Evolutionary conservation across 2,113 vertebrate species (phyloP).

Genomic region (Acanthochromis polyacanthus): DNA sequence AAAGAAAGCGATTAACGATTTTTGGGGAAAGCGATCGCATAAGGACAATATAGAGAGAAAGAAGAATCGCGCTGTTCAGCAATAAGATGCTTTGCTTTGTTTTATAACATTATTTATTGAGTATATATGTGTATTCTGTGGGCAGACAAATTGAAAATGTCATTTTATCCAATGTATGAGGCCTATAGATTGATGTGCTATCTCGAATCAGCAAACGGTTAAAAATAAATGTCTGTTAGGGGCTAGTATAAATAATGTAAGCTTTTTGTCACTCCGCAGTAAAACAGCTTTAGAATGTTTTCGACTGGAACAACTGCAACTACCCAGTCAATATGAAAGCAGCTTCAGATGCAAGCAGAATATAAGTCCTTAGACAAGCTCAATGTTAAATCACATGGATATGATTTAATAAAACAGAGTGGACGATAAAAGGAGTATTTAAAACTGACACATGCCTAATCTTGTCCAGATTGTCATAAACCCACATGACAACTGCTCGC

Average conservation of each 20-base stretch:
- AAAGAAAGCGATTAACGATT: constrained; percentile 21
- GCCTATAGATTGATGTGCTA: constrained; percentile 38
- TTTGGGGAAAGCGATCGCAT: constrained; percentile 31
- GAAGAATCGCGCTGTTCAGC: constrained; percentile 26
- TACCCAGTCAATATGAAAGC: constrained; percentile 52
- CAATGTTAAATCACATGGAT: constrained; percentile 4
- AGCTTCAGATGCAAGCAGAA: constrained; percentile 31
- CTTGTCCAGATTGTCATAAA: constrained; percentile 3
- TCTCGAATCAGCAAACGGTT: constrained; percentile 44
- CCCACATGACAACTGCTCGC: constrained; percentile 21
- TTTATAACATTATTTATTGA: constrained; percentile 18
- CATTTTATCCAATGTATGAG: constrained; percentile 41
- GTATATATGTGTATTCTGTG: constrained; percentile 42
- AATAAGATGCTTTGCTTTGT: constrained; percentile 15
- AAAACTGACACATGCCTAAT: constrained; percentile 33
- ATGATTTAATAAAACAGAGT: constrained; percentile 8
- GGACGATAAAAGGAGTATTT: constrained; percentile 31
- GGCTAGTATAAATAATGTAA: constrained; percentile 17
- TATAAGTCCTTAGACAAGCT: constrained; percentile 24
- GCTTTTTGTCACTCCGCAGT: constrained; percentile 36
- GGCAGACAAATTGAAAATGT: constrained; percentile 46
- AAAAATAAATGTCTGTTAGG: constrained; percentile 30
- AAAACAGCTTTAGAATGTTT: constrained; percentile 38
- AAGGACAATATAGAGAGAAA: constrained; percentile 20
- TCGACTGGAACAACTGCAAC: constrained; percentile 20